These are phyloP conservation scores for Tribolium madens DNA, from an alignment of 1,140 invertebrate species.

Conservation along the genomic window DNA sequence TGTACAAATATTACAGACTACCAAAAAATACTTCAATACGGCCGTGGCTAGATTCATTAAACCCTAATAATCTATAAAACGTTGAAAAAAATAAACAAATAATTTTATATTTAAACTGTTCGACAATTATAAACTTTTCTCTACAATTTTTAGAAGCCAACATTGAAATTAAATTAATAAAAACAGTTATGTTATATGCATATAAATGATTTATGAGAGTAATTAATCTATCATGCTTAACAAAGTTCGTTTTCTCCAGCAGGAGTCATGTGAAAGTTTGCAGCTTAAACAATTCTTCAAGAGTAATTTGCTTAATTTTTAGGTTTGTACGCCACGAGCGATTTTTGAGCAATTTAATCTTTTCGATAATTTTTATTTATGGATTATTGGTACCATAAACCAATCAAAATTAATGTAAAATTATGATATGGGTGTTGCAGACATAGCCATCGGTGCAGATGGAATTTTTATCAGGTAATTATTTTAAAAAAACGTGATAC, in stretches of 20 bases:
- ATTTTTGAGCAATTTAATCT: constrained; percentile 5
- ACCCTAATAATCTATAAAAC: no score
- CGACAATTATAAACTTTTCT: no score
- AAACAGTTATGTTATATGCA: not conserved
- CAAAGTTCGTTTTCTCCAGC: not conserved
- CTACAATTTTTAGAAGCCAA: not conserved
- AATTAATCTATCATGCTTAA: constrained; percentile 7
- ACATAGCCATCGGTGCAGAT: not conserved
- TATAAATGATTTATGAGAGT: constrained; percentile 24
- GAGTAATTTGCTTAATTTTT: constrained; percentile 32
- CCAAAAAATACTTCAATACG: no score
- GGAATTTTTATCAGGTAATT: not conserved
- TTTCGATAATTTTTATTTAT: constrained; percentile 30
- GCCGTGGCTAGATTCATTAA: no score
- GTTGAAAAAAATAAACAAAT: no score
- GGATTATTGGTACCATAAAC: constrained; percentile 16
- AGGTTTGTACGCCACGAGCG: constrained; percentile 18
- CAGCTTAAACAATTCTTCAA: constrained; percentile 9
- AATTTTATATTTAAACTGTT: no score
- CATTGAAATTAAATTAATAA: not conserved
- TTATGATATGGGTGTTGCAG: not conserved
- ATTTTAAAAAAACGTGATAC: not conserved
- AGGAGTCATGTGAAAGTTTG: constrained; percentile 20
- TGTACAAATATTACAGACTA: no score
- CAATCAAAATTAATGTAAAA: constrained; percentile 16